Evolutionary conservation across 2,797 vertebrate species (phyloP).

Genomic region (Pseudochirops cupreus): DNA sequence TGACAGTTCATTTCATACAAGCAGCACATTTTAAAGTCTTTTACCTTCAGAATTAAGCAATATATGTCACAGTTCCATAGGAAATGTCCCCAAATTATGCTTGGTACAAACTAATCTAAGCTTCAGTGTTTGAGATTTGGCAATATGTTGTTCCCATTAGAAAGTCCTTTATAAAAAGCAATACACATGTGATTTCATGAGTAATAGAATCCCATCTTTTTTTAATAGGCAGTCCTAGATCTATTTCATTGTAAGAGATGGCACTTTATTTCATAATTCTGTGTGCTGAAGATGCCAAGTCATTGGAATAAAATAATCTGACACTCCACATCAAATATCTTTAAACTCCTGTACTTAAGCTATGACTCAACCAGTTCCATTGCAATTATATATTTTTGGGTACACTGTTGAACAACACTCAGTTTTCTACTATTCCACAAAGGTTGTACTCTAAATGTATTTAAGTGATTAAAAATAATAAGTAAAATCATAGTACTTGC

Average conservation of each 20-base stretch:
- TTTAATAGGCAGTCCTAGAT: not conserved
- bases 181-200: not conserved
- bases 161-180: constrained; percentile 47
- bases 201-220: constrained; percentile 2
- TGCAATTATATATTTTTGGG: constrained; percentile 39
- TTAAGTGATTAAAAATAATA: constrained; percentile 32
- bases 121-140: not conserved
- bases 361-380: constrained; percentile 21
- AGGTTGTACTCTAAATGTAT: not conserved
- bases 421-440: constrained; percentile 18
- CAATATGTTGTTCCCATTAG: not conserved
- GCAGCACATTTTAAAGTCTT: constrained; percentile 26
- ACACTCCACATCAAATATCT: not conserved
- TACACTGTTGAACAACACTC: not conserved
- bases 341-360: constrained; percentile 3
- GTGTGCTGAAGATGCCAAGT: not conserved
- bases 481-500: not conserved
- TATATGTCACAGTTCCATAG: constrained; percentile 21
- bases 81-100: not conserved
- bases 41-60: constrained; percentile 46
- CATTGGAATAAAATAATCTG: constrained; percentile 9
- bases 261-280: not conserved
- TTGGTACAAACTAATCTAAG: not conserved
- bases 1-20: constrained; percentile 28
- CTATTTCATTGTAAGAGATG: constrained; percentile 24